phyloP scores from a whole-genome alignment of 2,113 vertebrate genomes.

The Rhea pennata region DNA sequence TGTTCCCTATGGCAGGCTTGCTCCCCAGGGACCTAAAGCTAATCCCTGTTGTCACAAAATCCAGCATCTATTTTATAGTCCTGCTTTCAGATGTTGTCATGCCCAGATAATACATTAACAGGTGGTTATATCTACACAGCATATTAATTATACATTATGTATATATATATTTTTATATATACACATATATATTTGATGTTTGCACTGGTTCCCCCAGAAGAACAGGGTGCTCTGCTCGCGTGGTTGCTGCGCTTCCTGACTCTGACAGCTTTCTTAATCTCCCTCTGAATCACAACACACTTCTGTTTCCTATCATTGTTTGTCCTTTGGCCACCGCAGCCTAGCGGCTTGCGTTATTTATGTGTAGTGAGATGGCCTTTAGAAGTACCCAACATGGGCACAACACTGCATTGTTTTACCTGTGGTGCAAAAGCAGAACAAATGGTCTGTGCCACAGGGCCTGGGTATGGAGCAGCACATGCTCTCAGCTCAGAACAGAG shows the following conservation, averaged over 20 bases:
- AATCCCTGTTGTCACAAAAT: fast-evolving
- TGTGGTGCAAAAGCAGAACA: neutral
- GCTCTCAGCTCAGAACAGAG: neutral
- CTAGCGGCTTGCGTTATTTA: neutral
- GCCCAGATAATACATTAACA: fast-evolving
- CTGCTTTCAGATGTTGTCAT: fast-evolving
- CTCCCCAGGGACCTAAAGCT: neutral
- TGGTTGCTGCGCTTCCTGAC: neutral
- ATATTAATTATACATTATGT: fast-evolving
- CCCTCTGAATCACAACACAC: neutral
- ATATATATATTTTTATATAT: no score
- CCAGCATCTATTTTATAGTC: fast-evolving
- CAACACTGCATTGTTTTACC: fast-evolving
- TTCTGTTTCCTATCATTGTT: neutral
- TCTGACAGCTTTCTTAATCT: neutral
- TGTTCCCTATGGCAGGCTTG: fast-evolving
- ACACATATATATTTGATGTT: neutral
- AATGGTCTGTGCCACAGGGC: fast-evolving
- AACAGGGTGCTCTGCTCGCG: neutral
- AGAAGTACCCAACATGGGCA: neutral
- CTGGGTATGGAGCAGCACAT: fast-evolving
- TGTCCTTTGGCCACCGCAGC: neutral
- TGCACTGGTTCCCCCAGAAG: neutral
- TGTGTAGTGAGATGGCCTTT: neutral
- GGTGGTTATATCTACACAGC: fast-evolving